phyloP scores from a whole-genome alignment of 2,797 vertebrate species.

The Oryzias sinensis region DNA sequence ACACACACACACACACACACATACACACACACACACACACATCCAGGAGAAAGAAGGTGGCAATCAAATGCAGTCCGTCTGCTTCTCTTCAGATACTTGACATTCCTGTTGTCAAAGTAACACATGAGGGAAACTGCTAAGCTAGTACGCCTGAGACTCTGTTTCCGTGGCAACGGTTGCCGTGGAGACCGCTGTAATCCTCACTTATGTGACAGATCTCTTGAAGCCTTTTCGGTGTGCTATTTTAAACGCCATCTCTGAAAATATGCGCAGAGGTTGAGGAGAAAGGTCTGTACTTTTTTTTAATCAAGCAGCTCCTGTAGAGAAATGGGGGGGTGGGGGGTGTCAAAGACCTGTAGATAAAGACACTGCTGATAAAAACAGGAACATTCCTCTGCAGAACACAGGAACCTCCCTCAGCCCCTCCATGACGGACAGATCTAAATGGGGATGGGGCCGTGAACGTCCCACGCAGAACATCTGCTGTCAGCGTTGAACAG shows the following conservation, averaged over 20 bases:
- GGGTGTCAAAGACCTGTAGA: background rate
- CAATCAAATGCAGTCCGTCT: conserved; percentile 50
- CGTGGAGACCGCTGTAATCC: conserved; percentile 49
- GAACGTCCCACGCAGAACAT: too few relatives aligned
- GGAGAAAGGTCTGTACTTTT: too few relatives aligned
- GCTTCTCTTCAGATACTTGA: conserved; percentile 57
- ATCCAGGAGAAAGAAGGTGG: background rate
- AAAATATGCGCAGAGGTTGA: background rate
- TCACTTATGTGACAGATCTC: conserved; percentile 38
- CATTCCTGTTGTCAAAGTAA: conserved; percentile 78
- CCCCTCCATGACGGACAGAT: too few relatives aligned
- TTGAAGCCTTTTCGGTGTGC: conserved; percentile 24
- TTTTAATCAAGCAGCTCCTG: too few relatives aligned
- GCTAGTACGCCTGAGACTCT: conserved; percentile 50
- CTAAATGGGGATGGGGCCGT: too few relatives aligned
- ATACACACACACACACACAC: background rate
- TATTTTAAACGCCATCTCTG: background rate
- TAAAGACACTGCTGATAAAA: background rate
- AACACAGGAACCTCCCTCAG: too few relatives aligned
- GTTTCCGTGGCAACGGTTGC: conserved; percentile 68
- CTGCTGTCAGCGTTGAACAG: too few relatives aligned
- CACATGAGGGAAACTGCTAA: conserved; percentile 55
- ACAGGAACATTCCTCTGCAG: background rate
- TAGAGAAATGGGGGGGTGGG: too few relatives aligned
- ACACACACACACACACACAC: too few relatives aligned